Evolutionary conservation across 2,797 vertebrate species (phyloP).

Genomic region (Menidia menidia): DNA sequence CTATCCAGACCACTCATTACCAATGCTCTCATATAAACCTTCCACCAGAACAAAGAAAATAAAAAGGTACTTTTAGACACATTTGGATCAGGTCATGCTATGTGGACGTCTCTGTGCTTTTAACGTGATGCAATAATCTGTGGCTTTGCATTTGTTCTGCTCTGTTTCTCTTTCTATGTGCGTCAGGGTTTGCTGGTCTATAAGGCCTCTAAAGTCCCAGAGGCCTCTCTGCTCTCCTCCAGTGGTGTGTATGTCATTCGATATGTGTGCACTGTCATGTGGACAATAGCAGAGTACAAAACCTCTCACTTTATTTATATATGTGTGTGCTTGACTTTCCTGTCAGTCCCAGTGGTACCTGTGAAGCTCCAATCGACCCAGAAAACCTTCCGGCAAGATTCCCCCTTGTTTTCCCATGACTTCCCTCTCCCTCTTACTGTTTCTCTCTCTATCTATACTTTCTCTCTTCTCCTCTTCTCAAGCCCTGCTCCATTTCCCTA

Average conservation of each 20-base stretch:
- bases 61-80: no score
- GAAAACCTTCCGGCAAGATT: conserved; percentile 47
- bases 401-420: conserved; percentile 16
- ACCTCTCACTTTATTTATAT: conserved; percentile 1
- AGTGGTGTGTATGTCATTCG: neutral
- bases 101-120: neutral
- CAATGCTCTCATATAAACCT: no score
- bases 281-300: neutral
- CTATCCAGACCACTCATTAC: no score
- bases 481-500: neutral
- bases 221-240: conserved; percentile 15
- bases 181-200: neutral
- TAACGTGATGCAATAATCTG: conserved; percentile 13
- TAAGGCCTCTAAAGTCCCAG: conserved; percentile 1
- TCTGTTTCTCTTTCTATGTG: conserved; percentile 12
- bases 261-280: neutral
- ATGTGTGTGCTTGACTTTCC: conserved; percentile 17
- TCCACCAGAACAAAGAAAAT: no score
- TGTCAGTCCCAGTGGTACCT: conserved; percentile 41
- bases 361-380: conserved; percentile 50
- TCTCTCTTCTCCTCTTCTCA: neutral
- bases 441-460: neutral
- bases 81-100: neutral
- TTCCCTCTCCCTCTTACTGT: conserved; percentile 8
- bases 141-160: conserved; percentile 25